Conservation (phyloP, 2,888 invertebrate genomes). For the Orthonychiurus folsomi region DNA sequence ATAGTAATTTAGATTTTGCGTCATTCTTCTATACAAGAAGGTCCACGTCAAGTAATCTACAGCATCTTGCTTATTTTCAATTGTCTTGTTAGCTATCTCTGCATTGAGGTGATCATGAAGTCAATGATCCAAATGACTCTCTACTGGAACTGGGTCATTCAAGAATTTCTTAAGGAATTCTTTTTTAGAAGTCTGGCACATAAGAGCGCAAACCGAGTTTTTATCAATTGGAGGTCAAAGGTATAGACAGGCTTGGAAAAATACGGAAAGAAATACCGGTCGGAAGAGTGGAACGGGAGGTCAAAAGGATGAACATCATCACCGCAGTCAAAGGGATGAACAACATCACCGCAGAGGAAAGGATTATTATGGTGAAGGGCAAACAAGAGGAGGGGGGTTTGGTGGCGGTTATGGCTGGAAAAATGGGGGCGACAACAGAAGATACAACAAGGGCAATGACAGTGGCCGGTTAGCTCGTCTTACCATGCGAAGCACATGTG, state of each 20-base stretch:
- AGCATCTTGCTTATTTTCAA: constrained; percentile 99
- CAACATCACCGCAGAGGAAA: no score
- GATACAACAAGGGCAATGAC: no score
- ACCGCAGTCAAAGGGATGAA: no score
- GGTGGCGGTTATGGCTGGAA: no score
- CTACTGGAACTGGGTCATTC: constrained; percentile 91
- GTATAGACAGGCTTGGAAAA: no score
- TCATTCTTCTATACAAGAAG: constrained; percentile 88
- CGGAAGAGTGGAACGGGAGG: no score
- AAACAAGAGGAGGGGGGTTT: no score
- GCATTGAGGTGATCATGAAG: constrained; percentile 99
- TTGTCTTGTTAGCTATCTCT: constrained; percentile 98
- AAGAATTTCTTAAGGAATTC: constrained; percentile 97
- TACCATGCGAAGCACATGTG: constrained; percentile 95
- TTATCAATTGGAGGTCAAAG: no score
- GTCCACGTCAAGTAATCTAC: constrained; percentile 99
- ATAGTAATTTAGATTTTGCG: constrained; percentile 99
- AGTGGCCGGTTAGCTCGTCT: constrained; percentile 89
- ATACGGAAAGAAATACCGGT: no score
- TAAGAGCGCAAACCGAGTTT: constrained; percentile 86
- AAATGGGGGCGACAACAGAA: no score
- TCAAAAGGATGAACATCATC: no score
- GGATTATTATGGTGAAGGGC: no score
- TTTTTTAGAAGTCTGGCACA: constrained; percentile 96
- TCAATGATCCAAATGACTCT: constrained; percentile 95